Conservation (phyloP, 2,888 invertebrate genomes). For the Orchestes rusci region DNA sequence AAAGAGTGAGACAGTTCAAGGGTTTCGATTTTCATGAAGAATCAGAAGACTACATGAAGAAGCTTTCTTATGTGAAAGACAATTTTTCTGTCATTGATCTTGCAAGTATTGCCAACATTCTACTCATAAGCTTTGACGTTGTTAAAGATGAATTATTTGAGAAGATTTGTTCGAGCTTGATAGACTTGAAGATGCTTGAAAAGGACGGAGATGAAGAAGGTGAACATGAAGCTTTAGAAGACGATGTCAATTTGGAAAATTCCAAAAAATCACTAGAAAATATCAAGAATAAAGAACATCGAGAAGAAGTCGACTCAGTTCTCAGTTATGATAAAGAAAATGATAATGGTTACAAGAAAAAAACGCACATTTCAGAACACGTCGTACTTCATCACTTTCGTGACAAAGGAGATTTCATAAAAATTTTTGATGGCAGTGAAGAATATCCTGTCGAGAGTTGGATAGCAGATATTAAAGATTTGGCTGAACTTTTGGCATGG, state of each 20-base stretch:
- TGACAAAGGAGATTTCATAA: constrained; percentile 29
- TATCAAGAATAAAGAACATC: not conserved
- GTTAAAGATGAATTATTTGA: too few relatives aligned
- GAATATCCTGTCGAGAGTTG: constrained; percentile 26
- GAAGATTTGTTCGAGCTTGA: too few relatives aligned
- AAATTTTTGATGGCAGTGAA: constrained; percentile 26
- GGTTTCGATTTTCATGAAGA: too few relatives aligned
- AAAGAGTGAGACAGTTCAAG: too few relatives aligned
- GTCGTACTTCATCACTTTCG: constrained; percentile 14
- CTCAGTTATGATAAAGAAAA: too few relatives aligned
- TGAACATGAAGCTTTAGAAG: too few relatives aligned
- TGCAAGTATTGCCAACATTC: too few relatives aligned
- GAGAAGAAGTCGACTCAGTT: not conserved
- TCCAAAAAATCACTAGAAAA: not conserved
- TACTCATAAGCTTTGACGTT: too few relatives aligned
- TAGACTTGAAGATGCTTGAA: too few relatives aligned
- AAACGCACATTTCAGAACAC: not conserved
- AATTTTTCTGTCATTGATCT: constrained; percentile 2
- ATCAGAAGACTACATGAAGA: too few relatives aligned
- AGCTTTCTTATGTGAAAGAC: not conserved
- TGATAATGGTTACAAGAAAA: not conserved
- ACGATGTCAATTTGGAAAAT: not conserved
- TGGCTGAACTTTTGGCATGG: not conserved
- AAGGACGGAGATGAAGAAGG: too few relatives aligned
- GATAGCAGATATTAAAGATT: constrained; percentile 6